These are phyloP conservation scores for Sylvicola cinctus DNA, from an alignment of 2,888 invertebrate species.

Conservation along the genomic window DNA sequence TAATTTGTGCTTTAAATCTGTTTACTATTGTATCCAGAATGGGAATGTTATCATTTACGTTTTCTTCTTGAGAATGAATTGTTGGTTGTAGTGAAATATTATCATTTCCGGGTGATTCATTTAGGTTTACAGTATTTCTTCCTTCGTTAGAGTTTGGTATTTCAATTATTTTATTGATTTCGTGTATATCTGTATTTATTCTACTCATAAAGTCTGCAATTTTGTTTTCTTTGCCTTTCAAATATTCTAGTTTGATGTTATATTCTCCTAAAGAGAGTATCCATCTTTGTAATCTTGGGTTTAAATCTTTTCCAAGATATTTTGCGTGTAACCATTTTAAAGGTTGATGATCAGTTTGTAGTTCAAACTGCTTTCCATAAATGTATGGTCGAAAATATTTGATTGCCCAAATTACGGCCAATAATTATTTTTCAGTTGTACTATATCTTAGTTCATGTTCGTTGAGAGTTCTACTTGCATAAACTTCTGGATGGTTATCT, in stretches of 20 bases:
- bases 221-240: conserved; percentile 1
- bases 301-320: no score
- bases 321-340: not conserved
- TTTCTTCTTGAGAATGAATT: not conserved
- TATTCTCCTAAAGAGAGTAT: not conserved
- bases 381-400: not conserved
- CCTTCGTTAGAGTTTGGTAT: not conserved
- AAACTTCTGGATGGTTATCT: not conserved
- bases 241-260: not conserved
- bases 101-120: not conserved
- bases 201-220: not conserved
- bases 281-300: not conserved
- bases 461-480: not conserved
- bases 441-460: not conserved
- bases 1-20: not conserved
- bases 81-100: not conserved
- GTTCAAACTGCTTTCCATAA: not conserved
- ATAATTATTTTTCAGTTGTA: not conserved
- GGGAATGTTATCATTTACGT: not conserved
- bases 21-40: not conserved
- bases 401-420: not conserved
- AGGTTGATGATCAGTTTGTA: not conserved
- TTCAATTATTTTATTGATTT: not conserved
- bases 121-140: not conserved
- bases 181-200: not conserved